These are phyloP conservation scores for Epistrophella euchroma DNA, from an alignment of 2,888 invertebrate genomes.

Conservation along the genomic window DNA sequence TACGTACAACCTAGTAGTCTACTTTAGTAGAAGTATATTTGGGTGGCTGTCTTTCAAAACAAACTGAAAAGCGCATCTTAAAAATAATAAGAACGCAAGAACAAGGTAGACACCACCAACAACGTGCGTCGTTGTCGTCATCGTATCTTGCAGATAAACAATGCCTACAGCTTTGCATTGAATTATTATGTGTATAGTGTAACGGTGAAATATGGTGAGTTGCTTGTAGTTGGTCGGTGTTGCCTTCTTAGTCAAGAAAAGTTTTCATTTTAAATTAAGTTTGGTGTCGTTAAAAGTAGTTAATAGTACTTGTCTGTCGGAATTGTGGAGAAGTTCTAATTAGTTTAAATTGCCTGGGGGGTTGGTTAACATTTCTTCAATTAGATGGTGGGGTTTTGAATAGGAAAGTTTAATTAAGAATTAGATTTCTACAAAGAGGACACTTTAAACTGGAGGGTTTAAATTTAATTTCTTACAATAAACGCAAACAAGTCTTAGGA, in stretches of 20 bases:
- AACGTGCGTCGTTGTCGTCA: neutral
- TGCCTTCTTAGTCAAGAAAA: constrained; percentile 26
- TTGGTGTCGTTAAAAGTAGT: constrained; percentile 34
- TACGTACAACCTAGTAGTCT: neutral
- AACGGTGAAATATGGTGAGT: neutral
- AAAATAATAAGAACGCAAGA: constrained; percentile 24
- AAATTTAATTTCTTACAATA: neutral
- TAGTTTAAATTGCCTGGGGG: constrained; percentile 13
- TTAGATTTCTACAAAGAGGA: neutral
- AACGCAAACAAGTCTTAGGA: too few species aligned
- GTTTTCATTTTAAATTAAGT: constrained; percentile 26
- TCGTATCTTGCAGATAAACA: constrained; percentile 5
- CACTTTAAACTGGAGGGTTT: neutral
- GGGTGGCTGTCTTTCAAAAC: neutral
- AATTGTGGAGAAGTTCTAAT: constrained; percentile 18
- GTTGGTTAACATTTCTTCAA: constrained; percentile 23
- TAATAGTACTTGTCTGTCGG: constrained; percentile 26
- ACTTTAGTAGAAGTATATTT: neutral
- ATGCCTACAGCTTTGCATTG: constrained; percentile 36
- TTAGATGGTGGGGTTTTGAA: neutral
- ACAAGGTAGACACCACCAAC: too few species aligned
- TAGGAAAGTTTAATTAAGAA: neutral
- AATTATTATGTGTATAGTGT: constrained; percentile 28
- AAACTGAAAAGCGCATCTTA: constrained; percentile 36
- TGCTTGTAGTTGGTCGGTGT: constrained; percentile 28